A percentile compares a stretch with the other conserved stretches of the same genome.
phyloP scores from a whole-genome alignment of 2,888 invertebrate genomes.

The Penaeus monodon region DNA sequence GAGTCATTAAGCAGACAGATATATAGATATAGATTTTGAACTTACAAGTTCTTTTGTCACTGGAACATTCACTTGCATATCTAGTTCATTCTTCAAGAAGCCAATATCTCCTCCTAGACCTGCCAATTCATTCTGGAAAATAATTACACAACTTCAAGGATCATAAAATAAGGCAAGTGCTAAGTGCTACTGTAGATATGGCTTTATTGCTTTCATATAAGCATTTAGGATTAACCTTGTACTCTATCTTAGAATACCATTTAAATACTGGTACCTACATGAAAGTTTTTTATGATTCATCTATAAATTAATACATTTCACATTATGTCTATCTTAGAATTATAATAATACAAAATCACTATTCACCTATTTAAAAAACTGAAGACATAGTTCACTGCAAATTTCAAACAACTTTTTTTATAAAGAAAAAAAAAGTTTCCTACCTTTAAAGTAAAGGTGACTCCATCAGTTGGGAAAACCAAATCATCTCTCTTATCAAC shows the following conservation, averaged over 20 bases:
- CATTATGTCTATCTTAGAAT: too few species aligned
- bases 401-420: background rate
- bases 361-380: too few species aligned
- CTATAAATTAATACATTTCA: too few species aligned
- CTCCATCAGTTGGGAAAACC: constrained; percentile 57
- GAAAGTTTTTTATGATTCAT: too few species aligned
- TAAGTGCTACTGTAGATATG: too few species aligned
- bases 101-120: constrained; percentile 93
- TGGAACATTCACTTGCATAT: constrained; percentile 79
- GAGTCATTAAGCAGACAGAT: too few species aligned
- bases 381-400: background rate
- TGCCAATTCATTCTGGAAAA: constrained; percentile 82
- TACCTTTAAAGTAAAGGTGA: constrained; percentile 54
- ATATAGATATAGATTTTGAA: constrained; percentile 62
- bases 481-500: constrained; percentile 81
- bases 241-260: too few species aligned
- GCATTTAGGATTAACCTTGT: too few species aligned
- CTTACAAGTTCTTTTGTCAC: constrained; percentile 76
- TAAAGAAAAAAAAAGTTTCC: background rate
- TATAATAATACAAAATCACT: too few species aligned
- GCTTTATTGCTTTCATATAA: too few species aligned
- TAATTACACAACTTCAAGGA: background rate
- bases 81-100: constrained; percentile 85
- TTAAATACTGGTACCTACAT: too few species aligned
- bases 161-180: background rate